Base-by-base conservation (phyloP, 2,797 vertebrate genomes). In the Neostethus bicornis region DNA sequence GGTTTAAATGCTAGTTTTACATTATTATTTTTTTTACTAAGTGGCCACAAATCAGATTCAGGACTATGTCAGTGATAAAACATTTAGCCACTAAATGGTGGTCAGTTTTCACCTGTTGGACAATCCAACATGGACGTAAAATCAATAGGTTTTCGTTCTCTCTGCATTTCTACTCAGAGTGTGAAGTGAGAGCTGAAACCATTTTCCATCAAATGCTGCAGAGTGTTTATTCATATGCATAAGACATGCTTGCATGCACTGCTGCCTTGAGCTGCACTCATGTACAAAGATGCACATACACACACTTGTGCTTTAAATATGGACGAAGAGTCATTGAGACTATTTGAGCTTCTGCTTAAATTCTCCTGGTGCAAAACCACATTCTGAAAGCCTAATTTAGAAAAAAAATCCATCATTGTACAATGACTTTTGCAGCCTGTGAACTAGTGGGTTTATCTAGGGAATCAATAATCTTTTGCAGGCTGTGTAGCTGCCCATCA, bases 181-280 rank as follows among this genome's bases (percentile, higher is more conserved):
- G 58, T 66, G 45, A 63, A 50, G 66, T 46, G 45, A 53, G 61
- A 58, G 51, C 59, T 58, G 47, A 58, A 82, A 50, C 51, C 46
- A 38, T 69, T 85, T 81, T 77, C 55, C 73, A 71, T 73, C 68
- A 68, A 68, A 74, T 39, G 44, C 66, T 62, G 62, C 63, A 66
- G 46, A 63, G 75, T 84, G 67, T 83, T 72, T 75, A 80, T 84
- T 86, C 73, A 81, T 79, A 78, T 70, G 72, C 66, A 77, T 32
- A 66, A 45, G 68, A 71, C 59, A 71, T 60, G 69, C 66, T 70
- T 72, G 65, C 68, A 80, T 69, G 63, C 80, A 75, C 71, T 17
- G 4, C 9, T 49, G 77, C 80, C 32, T 67, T 43, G 51, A 61
- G 41, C 66, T 25, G 45, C 24, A 7, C 64, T 42, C 51, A 43